phyloP scores from a whole-genome alignment of 2,888 invertebrate genomes.

The Lordiphosa fenestrarum region DNA sequence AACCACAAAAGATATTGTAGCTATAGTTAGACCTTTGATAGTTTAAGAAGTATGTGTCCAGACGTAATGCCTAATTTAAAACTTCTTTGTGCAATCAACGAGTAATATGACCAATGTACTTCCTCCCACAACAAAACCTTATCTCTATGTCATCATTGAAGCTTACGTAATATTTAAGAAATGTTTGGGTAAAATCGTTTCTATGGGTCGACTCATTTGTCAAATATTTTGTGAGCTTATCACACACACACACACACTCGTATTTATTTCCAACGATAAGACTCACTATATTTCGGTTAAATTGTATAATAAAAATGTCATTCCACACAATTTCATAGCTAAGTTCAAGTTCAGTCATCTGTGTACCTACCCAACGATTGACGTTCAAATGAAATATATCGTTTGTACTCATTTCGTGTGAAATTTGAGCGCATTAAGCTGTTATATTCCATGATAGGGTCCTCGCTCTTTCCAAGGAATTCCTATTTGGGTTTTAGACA shows the following conservation, averaged over 20 bases:
- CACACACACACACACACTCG: not conserved
- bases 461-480: not conserved
- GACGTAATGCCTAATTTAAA: conserved; percentile 37
- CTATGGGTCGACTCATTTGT: conserved; percentile 7
- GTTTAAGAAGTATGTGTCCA: conserved; percentile 7
- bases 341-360: conserved; percentile 41
- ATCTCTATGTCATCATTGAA: not conserved
- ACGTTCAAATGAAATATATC: conserved; percentile 77
- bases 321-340: not conserved
- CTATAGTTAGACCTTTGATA: conserved; percentile 24
- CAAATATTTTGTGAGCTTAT: conserved; percentile 9
- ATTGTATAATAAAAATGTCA: conserved; percentile 8
- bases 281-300: not conserved
- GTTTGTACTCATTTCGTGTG: conserved; percentile 69
- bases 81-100: conserved; percentile 18
- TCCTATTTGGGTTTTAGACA: conserved; percentile 1
- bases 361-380: conserved; percentile 67
- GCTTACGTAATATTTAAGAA: conserved; percentile 8
- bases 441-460: conserved; percentile 51
- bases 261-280: conserved; percentile 1
- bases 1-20: not conserved
- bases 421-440: conserved; percentile 74
- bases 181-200: not conserved
- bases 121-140: not conserved
- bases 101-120: conserved; percentile 11